Base-by-base conservation (phyloP, 1,140 invertebrate species). In the Chrysoperla carnea region DNA sequence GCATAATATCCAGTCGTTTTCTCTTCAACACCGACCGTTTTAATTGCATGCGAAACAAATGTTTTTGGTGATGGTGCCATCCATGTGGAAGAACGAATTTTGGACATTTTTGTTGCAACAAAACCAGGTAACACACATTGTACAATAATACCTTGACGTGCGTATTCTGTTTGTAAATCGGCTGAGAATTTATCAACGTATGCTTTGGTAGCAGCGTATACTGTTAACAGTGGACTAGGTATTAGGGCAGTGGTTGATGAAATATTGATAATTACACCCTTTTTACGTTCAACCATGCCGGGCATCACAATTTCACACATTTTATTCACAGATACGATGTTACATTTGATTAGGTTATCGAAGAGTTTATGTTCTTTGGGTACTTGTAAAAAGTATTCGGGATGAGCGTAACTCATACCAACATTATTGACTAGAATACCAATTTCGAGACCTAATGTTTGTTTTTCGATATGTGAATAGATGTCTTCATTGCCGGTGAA, bases 351-450 rank as follows among this genome's bases (percentile, higher is more conserved):
- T 42, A 88, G 71, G 39, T 75, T 63, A n/a, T 58, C 51, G 29
- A 68, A 58, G 6, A 70, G 50, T 38, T 64, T 59, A 0, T 73
- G 66, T 50, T 67, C 67, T 50, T 83, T 71, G 6, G 72, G 67
- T 1, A 84, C 56, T 11, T 81, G 70, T 1, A 82, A 62, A 57
- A 90, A 88, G 52, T 84, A 81, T 54, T 89, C 84, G 0, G 93
- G 92, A 60, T 86, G 75, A 0, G 76, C 66, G 60, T 95, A 95
- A 41, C 84, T 88, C 46, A 89, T 77, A 4, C 93, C 94, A 1
- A 95, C 92, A 67, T 97, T 98, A 61, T 99, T 99, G 6, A 98
- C 75, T 8, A 97, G 66, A 12, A 92, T 78, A 1, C 88, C 91
- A 45, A 96, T 80, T 56, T 96, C 88, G 2, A 97, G 64, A 2